These are phyloP conservation scores for Neodiprion virginianus DNA, from an alignment of 1,140 invertebrate genomes.

Conservation along the genomic window DNA sequence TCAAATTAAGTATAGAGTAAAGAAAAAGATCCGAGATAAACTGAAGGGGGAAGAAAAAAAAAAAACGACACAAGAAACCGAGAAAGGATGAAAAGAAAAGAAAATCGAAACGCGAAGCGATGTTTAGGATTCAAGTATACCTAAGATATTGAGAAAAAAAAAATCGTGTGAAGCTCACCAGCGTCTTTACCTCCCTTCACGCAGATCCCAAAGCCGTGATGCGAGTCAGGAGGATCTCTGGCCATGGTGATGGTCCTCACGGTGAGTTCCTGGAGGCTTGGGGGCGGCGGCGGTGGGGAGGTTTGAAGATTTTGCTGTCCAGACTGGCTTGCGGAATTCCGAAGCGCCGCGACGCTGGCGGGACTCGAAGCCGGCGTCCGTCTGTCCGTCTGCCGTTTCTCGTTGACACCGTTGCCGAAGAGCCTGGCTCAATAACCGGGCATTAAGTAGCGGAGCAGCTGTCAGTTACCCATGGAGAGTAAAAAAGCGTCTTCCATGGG, in stretches of 20 bases:
- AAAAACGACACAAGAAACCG: no score
- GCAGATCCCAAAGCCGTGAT: slow-evolving; percentile 86
- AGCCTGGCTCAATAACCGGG: slow-evolving; percentile 37
- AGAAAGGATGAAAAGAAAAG: neutral
- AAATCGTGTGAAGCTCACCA: slow-evolving; percentile 62
- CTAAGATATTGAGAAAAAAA: no score
- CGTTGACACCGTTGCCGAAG: slow-evolving; percentile 52
- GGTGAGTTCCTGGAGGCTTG: slow-evolving; percentile 75
- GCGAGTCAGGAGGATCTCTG: slow-evolving; percentile 74
- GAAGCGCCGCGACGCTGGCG: slow-evolving; percentile 60
- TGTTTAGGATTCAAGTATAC: neutral
- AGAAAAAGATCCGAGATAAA: no score
- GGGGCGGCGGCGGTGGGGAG: slow-evolving; percentile 61
- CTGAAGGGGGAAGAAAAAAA: no score
- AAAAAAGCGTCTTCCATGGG: neutral
- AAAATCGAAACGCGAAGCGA: neutral
- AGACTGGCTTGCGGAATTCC: slow-evolving; percentile 37
- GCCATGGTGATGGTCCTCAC: slow-evolving; percentile 86
- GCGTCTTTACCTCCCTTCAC: slow-evolving; percentile 89
- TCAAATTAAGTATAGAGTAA: no score
- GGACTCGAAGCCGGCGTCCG: slow-evolving; percentile 78
- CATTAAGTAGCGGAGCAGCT: neutral
- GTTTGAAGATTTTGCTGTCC: slow-evolving; percentile 41
- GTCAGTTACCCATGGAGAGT: neutral
- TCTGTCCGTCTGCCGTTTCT: slow-evolving; percentile 52